Percentiles rank a stretch among this genome's conserved stretches.
Conservation (phyloP, 1,140 invertebrate genomes). For the Drosophila suzukii region DNA sequence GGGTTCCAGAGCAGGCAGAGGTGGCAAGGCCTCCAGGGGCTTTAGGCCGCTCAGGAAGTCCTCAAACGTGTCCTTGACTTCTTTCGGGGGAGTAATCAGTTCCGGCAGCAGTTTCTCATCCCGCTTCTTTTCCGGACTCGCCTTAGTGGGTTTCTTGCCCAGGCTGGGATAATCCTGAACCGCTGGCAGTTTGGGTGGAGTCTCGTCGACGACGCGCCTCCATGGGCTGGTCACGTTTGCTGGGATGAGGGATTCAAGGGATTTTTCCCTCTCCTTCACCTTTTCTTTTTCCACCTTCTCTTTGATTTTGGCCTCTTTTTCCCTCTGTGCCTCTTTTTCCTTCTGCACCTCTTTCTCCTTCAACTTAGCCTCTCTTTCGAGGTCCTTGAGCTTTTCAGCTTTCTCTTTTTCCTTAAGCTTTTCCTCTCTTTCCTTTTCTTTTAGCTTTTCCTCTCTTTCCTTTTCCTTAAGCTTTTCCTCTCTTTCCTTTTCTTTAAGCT, state of each 20-base stretch:
- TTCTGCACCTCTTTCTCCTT: conserved; percentile 10
- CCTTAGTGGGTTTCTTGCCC: conserved; percentile 16
- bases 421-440: conserved; percentile 1
- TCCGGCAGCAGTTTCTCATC: conserved; percentile 31
- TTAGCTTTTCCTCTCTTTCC: neutral
- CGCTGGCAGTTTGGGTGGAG: conserved; percentile 23
- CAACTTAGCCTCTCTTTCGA: conserved; percentile 6
- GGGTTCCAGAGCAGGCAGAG: conserved; percentile 70
- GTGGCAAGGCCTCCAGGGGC: conserved; percentile 63
- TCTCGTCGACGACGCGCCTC: conserved; percentile 24
- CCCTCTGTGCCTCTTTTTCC: conserved; percentile 13
- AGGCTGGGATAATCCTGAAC: conserved; percentile 34
- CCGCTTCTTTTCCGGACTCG: conserved; percentile 34
- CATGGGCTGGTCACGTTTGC: conserved; percentile 12
- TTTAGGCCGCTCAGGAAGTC: conserved; percentile 64
- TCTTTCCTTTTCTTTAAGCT: conserved; percentile 12
- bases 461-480: conserved; percentile 8
- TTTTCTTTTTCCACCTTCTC: conserved; percentile 19
- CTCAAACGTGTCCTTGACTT: conserved; percentile 53
- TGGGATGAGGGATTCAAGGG: neutral
- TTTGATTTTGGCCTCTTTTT: conserved; percentile 1
- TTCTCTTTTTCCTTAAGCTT: conserved; percentile 2
- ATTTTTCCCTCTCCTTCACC: conserved; percentile 9
- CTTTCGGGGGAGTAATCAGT: conserved; percentile 18
- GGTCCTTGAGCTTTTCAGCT: neutral